Base-by-base conservation (phyloP, 1,140 invertebrate species). In the Drosophila lacertosa region DNA sequence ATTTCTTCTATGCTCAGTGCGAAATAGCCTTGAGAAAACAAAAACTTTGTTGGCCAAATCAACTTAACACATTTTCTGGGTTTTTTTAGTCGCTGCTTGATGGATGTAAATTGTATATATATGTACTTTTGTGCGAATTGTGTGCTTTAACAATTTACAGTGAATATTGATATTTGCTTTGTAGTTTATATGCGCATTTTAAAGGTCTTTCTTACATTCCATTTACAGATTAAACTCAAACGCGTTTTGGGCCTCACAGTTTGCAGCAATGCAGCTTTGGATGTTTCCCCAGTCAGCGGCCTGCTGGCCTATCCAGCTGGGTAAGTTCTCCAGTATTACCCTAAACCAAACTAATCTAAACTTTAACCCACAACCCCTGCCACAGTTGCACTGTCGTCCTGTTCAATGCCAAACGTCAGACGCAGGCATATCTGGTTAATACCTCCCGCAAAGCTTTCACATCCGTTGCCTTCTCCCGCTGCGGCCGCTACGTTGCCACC, bases 261-360 rank as follows among this genome's bases (percentile, higher is more conserved):
- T 32, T 94, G 95, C 86, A 97, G 94, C 90, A 98, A 98, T 94
- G 96, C 97, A 72, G 96, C 97, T 5, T 93, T 99, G 76, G 96
- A 96, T 92, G 97, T 95, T 92, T 97, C 98, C 91, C 94, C 95
- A 33, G 95, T 95, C 89, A 95, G 95, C 42, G 97, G 97, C 76
- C 93, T 95, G 53, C 94, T 99, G 70, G 97, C 97, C 7, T 99
- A 99, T 94, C 97, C 97, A 59, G 97, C 98, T 84, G 98, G 98
- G 97, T 99, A 92, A 96, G 96, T 94, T 63, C 5, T 3, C n/a
- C n/a, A n/a, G n/a, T n/a, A n/a, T n/a, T n/a, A n/a, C n/a, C n/a
- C n/a, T n/a, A n/a, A n/a, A n/a, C n/a, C n/a, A n/a, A 22, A 22
- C 20, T 22, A 22, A 22, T 22, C 4, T 22, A 22, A 22, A 22